Evolutionary conservation across 1,140 invertebrate genomes (phyloP).

Genomic region (Carcinoscorpius rotundicauda): DNA sequence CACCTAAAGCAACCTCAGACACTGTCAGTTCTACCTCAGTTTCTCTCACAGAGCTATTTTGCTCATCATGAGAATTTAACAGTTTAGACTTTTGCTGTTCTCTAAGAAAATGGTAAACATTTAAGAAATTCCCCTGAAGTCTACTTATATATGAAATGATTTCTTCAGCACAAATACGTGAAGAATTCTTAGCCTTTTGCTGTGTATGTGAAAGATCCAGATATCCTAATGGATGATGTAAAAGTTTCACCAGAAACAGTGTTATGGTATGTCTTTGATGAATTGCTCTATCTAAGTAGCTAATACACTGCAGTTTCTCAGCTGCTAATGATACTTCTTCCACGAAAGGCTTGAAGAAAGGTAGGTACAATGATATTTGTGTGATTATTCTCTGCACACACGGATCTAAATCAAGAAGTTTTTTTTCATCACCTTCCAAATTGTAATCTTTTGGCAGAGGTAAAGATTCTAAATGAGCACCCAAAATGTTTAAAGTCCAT

Average conservation of each 20-base stretch:
- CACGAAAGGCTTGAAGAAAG: too few species aligned
- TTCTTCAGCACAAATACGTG: conserved; percentile 1
- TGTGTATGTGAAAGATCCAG: conserved; percentile 4
- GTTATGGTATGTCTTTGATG: conserved; percentile 9
- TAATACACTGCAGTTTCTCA: neutral
- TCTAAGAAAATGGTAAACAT: too few species aligned
- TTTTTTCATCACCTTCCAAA: conserved; percentile 11
- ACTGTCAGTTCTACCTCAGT: too few species aligned
- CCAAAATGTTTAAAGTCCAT: conserved; percentile 8
- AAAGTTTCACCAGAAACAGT: conserved; percentile 7
- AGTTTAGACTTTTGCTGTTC: too few species aligned
- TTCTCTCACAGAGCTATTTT: too few species aligned
- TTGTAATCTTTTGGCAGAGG: conserved; percentile 7
- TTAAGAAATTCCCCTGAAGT: too few species aligned
- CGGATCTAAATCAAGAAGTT: conserved; percentile 9
- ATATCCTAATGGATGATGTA: conserved; percentile 10
- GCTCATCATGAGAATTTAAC: too few species aligned
- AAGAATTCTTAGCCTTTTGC: conserved; percentile 5
- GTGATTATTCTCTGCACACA: conserved; percentile 6
- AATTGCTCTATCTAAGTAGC: neutral
- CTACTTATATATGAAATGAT: neutral
- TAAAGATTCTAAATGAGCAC: conserved; percentile 13
- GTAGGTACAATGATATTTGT: conserved; percentile 3
- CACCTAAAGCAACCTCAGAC: conserved; percentile 4
- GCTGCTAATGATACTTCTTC: too few species aligned